phyloP scores from a whole-genome alignment of 2,888 invertebrate species.

The Hemithea aestivaria region DNA sequence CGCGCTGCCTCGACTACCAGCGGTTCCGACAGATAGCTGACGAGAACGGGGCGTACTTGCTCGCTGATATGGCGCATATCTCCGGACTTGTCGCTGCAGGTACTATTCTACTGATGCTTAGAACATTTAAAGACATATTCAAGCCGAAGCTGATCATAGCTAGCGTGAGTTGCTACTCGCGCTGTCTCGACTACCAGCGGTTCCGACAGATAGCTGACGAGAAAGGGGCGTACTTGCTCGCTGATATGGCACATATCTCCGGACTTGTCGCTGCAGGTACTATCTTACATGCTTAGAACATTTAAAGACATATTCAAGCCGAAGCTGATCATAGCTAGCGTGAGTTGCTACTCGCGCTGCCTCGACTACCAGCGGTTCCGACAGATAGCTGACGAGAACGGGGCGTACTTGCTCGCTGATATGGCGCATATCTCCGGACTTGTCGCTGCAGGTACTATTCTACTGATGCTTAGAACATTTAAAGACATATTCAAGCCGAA shows the following conservation, averaged over 20 bases:
- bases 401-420: constrained; percentile 93
- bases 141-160: constrained; percentile 96
- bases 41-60: constrained; percentile 89
- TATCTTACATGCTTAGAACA: too few relatives aligned
- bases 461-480: too few relatives aligned
- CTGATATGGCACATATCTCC: constrained; percentile 98
- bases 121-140: too few relatives aligned
- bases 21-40: constrained; percentile 91
- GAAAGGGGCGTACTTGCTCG: constrained; percentile 91
- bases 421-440: constrained; percentile 98
- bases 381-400: constrained; percentile 89
- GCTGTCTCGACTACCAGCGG: constrained; percentile 93
- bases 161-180: constrained; percentile 95
- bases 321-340: constrained; percentile 94
- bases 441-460: constrained; percentile 91
- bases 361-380: constrained; percentile 95
- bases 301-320: constrained; percentile 96
- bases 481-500: constrained; percentile 96
- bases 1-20: constrained; percentile 94
- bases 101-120: too few relatives aligned
- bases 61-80: constrained; percentile 98
- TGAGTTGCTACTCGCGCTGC: constrained; percentile 95
- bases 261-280: constrained; percentile 94
- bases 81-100: constrained; percentile 95
- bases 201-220: constrained; percentile 92